Conservation (phyloP, 2,113 vertebrate species). For the Chlorodrepanis virens region DNA sequence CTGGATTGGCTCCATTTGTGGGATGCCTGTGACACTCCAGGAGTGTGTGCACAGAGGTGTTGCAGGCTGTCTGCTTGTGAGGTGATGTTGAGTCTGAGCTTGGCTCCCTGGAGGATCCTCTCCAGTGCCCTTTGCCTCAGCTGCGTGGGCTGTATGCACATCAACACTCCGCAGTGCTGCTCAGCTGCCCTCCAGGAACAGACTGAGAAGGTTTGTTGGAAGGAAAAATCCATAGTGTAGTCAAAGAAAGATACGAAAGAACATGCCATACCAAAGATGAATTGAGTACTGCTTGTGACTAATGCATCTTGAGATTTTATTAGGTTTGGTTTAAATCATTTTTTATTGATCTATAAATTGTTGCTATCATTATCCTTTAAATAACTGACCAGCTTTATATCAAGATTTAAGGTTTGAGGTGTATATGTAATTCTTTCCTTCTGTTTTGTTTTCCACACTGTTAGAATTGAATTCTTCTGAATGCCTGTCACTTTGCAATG, state of each 20-base stretch:
- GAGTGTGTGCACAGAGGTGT: fast-evolving
- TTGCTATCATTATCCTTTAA: background rate
- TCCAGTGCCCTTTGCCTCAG: background rate
- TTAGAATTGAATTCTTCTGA: background rate
- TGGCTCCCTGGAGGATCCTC: background rate
- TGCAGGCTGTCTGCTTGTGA: fast-evolving
- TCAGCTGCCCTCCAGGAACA: background rate
- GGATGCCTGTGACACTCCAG: background rate
- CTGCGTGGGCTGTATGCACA: background rate
- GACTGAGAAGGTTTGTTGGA: background rate
- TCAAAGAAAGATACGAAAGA: background rate
- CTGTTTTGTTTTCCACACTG: background rate
- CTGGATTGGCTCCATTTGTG: fast-evolving
- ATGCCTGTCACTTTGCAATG: background rate
- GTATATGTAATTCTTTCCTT: background rate
- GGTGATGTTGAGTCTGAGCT: background rate
- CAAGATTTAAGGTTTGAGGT: background rate
- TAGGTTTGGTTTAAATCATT: background rate
- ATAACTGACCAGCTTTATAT: background rate
- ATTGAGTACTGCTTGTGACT: background rate
- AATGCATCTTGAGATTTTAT: background rate
- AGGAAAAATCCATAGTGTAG: background rate
- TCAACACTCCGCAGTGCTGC: background rate
- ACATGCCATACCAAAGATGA: background rate
- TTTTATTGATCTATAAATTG: background rate